Conservation (phyloP, 2,113 vertebrate genomes). For the Grus americana region DNA sequence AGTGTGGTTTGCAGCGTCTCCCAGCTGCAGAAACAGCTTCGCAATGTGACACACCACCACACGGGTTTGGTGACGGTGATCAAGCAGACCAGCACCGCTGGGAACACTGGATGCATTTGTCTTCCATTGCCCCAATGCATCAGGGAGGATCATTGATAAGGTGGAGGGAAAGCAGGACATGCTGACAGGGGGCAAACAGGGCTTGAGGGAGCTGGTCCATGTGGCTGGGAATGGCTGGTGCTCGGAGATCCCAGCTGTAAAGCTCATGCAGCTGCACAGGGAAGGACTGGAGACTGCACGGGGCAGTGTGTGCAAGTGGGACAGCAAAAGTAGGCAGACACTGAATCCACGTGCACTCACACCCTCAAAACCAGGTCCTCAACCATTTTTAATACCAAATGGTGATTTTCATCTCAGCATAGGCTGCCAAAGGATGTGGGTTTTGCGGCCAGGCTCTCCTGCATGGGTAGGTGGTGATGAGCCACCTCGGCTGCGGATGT, state of each 20-base stretch:
- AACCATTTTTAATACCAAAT: background rate
- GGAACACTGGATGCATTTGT: background rate
- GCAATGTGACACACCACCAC: background rate
- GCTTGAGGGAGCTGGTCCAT: background rate
- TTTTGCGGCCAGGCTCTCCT: background rate
- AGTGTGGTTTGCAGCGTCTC: background rate
- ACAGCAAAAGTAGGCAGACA: background rate
- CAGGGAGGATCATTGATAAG: background rate
- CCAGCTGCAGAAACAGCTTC: background rate
- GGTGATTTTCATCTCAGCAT: background rate
- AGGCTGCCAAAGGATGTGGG: slow-evolving; percentile 24
- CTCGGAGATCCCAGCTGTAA: background rate
- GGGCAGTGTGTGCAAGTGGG: background rate
- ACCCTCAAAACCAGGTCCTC: background rate
- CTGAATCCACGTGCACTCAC: background rate
- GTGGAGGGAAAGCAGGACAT: background rate
- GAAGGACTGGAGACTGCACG: rapidly evolving
- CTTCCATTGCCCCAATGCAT: rapidly evolving
- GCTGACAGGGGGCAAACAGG: background rate
- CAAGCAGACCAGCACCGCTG: background rate
- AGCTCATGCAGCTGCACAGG: rapidly evolving
- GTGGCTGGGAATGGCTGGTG: background rate
- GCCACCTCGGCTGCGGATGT: background rate
- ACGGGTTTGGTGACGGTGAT: rapidly evolving
- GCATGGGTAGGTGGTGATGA: background rate